A percentile compares a stretch with the other conserved stretches of the same genome.
Evolutionary conservation across 2,113 vertebrate species (phyloP).

Genomic region (Melierax canorus): DNA sequence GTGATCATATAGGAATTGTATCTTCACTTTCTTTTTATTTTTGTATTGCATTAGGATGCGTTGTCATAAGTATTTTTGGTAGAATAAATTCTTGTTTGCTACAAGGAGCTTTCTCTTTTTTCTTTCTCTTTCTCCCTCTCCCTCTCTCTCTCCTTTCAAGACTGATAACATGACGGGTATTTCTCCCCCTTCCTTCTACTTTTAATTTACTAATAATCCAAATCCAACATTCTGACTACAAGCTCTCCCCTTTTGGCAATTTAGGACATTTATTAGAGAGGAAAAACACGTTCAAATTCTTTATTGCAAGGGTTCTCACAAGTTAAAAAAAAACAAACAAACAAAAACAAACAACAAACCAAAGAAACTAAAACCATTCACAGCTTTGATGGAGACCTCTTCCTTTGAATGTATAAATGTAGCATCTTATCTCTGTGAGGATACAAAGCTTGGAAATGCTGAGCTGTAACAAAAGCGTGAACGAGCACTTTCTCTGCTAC

Average conservation of each 20-base stretch:
- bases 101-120: slow-evolving; percentile 78
- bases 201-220: slow-evolving; percentile 62
- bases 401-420: slow-evolving; percentile 16
- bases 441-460: slow-evolving; percentile 49
- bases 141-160: background rate
- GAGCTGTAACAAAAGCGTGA: slow-evolving; percentile 46
- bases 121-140: background rate
- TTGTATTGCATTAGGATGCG: slow-evolving; percentile 86
- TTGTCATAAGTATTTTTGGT: slow-evolving; percentile 93
- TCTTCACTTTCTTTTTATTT: slow-evolving; percentile 91
- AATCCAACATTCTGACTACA: slow-evolving; percentile 43
- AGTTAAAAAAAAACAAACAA: background rate
- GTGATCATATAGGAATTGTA: slow-evolving; percentile 80
- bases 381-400: slow-evolving; percentile 8
- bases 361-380: slow-evolving; percentile 1
- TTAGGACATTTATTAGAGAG: slow-evolving; percentile 60
- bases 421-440: slow-evolving; percentile 13
- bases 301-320: slow-evolving; percentile 28
- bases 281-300: slow-evolving; percentile 18
- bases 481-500: slow-evolving; percentile 1
- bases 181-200: slow-evolving; percentile 15
- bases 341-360: background rate
- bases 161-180: slow-evolving; percentile 5
- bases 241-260: slow-evolving; percentile 51
- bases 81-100: slow-evolving; percentile 93